Base-by-base conservation (phyloP, 2,888 invertebrate species). In the Trissolcus brochymenae region DNA sequence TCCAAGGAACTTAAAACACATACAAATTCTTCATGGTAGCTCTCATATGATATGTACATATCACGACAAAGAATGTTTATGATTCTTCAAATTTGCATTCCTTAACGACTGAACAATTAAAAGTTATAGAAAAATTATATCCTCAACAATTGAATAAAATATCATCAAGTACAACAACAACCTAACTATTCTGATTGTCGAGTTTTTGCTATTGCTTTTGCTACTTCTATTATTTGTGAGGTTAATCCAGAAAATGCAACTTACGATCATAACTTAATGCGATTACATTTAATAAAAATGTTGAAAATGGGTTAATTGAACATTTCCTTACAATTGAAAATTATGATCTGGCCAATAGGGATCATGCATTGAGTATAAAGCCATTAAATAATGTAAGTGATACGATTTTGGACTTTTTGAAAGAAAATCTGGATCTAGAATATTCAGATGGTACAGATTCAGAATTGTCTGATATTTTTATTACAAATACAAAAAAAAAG, bases 201-300 rank as follows among this genome's bases (percentile, higher is more conserved):
- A 49, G 56, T 66, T 56, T 66, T 66, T 50, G 65, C 65, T 4
- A 66, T 56, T 19, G 65, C 65, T n/a, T 66, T 66, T 49, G 56
- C 65, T 50, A 40, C 19, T 35, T 56, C 65, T 1, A 2, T 66
- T 40, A 11, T 66, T 4, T 50, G 6, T 4, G 65, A 41, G 6
- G 13, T 35, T n/a, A 56, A 56, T 16, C 56, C 65, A 50, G 40
- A 35, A 13, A 50, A 56, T 4, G 25, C 56, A 7, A 35, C 4
- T 13, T 66, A 66, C 7, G 41, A 56, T 9, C 56, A 66, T 40
- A 6, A 6, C 3, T n/a, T 50, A 14, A 66, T 66, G 65, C 49
- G 56, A 0, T 0, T 0, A n/a, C 50, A 66, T 50, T 66, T 56
- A 50, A 3, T 56, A 35, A 66, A 66, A 40, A 66, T 66, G 25